Evolutionary conservation across 2,888 invertebrate genomes (phyloP), one percentile per base, ranked within the genome.

Genomic region (Acleris laterana): DNA sequence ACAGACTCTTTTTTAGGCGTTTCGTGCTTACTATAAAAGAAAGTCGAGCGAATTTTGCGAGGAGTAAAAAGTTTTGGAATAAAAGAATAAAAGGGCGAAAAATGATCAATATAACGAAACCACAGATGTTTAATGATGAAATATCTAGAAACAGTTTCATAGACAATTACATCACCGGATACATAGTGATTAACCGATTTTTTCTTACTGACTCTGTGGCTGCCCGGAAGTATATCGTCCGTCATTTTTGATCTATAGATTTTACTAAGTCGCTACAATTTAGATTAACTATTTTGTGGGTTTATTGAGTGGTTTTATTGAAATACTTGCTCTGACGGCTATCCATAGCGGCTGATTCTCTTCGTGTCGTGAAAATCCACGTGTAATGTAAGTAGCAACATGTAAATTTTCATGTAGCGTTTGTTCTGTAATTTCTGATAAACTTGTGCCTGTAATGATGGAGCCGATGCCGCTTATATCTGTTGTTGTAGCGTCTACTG

Each of bases 171-270:
- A 13, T n/a, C 58, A 60, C 60, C 79, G 79, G 73, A 68, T 25
- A 25, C 5, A 25, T 5, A 25, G 5, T 25, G 25, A 5, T 25
- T 5, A 25, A 25, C 1, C 5, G 5, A 5, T 25, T 5, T 5
- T 62, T 62, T 46, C 28, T 62, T 62, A 38, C 16, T 16, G 48
- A 60, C 25, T 64, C 68, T 67, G 65, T 68, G 67, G 69, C 79
- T 68, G 63, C 67, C 80, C 84, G 87, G 88, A 88, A 88, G 81
- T 82, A 68, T 78, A 75, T 80, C 73, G 77, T 78, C 82, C 83
- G 84, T 89, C 87, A 87, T 87, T 85, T 89, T 89, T 87, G 83
- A 84, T 87, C 80, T 82, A 79, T 79, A 84, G 78, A 79, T 81
- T 85, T 82, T 84, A 81, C 72, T 79, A 83, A 79, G 22, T 78